Percentiles rank a stretch among this genome's conserved stretches.
Evolutionary conservation across 2,797 vertebrate species (phyloP).

Genomic region (Rhynchotus rufescens): DNA sequence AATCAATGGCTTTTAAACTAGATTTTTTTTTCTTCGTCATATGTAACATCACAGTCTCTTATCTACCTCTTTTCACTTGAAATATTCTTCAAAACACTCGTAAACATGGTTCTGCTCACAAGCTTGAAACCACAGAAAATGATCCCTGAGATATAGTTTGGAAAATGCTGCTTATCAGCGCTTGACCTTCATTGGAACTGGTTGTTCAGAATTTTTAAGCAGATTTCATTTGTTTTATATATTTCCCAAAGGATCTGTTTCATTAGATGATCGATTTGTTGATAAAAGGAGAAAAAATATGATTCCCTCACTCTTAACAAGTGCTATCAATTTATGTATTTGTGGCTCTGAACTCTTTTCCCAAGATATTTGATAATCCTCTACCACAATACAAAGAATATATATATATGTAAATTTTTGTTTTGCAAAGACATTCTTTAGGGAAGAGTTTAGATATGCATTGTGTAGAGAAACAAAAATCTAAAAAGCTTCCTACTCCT

Average conservation of each 20-base stretch:
- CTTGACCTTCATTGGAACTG: not conserved
- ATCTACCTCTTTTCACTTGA: not conserved
- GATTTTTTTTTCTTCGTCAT: not conserved
- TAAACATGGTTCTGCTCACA: not conserved
- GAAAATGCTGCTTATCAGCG: not conserved
- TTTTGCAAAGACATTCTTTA: constrained; percentile 5
- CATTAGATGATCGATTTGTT: not conserved
- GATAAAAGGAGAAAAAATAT: not conserved
- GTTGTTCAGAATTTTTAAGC: not conserved
- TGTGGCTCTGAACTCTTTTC: not conserved
- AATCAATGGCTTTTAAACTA: not conserved
- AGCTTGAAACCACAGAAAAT: not conserved
- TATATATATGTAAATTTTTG: not conserved
- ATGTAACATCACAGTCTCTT: not conserved
- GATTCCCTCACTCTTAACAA: not conserved
- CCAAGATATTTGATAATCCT: constrained; percentile 11
- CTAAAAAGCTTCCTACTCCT: constrained; percentile 5
- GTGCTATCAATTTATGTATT: not conserved
- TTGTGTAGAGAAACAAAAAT: constrained; percentile 45
- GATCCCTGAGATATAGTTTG: not conserved
- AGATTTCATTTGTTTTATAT: not conserved
- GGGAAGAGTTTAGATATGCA: constrained; percentile 14
- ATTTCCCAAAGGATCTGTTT: not conserved
- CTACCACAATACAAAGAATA: not conserved
- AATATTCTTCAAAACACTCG: not conserved